These are phyloP conservation scores for Aleiodes alternator DNA, from an alignment of 2,888 invertebrate genomes.

Conservation along the genomic window DNA sequence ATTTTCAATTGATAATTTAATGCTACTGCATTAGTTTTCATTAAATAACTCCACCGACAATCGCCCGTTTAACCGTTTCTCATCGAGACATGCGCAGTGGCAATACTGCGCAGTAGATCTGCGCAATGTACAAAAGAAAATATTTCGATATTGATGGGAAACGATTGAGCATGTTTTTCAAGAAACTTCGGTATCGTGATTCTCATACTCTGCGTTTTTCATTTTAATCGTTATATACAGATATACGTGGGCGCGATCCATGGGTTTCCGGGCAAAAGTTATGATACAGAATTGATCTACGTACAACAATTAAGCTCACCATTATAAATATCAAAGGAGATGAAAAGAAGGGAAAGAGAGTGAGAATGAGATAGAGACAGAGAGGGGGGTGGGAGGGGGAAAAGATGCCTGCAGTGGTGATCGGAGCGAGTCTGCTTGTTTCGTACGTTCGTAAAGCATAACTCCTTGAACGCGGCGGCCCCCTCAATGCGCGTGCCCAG, in stretches of 20 bases:
- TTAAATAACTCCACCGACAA: no score
- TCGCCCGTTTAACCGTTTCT: no score
- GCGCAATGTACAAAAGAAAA: neutral
- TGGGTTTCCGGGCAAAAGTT: constrained; percentile 61
- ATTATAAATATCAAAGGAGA: constrained; percentile 62
- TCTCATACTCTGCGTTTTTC: constrained; percentile 34
- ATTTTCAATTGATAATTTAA: no score
- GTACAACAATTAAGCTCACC: constrained; percentile 66
- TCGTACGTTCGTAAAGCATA: constrained; percentile 20
- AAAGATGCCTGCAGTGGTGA: neutral
- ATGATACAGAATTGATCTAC: constrained; percentile 65
- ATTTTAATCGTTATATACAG: constrained; percentile 13
- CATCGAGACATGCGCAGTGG: no score
- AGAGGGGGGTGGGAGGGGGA: neutral
- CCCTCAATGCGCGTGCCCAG: constrained; percentile 52
- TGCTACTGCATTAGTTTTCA: no score
- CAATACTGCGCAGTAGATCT: no score
- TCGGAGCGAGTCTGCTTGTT: neutral
- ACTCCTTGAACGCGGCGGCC: neutral
- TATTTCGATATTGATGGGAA: constrained; percentile 1
- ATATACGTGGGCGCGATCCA: constrained; percentile 59
- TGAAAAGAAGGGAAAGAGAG: no score
- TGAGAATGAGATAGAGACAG: neutral
- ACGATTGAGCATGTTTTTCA: constrained; percentile 8
- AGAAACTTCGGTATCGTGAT: neutral